Percentiles rank a stretch among this genome's conserved stretches.
Conservation (phyloP, 2,113 vertebrate species). For the Sarotherodon lohbergeri region DNA sequence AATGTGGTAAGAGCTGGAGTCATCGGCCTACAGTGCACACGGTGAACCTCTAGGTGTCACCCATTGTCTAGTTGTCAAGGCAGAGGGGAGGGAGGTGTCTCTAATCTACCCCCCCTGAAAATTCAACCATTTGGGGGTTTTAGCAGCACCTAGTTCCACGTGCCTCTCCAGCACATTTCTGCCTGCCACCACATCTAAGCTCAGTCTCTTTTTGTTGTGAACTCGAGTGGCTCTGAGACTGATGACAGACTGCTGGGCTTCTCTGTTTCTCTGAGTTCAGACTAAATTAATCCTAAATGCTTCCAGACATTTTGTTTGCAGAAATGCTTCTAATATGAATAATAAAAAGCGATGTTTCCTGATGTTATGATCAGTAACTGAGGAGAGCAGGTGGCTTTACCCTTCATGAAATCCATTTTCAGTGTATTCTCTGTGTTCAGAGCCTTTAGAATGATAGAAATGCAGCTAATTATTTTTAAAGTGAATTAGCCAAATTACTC, state of each 20-base stretch:
- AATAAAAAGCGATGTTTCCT: neutral
- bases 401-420: neutral
- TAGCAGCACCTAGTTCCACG: neutral
- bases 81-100: neutral
- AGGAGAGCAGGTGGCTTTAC: neutral
- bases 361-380: neutral
- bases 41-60: constrained; percentile 55
- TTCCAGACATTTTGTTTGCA: neutral
- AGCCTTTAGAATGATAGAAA: neutral
- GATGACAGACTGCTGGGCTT: neutral
- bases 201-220: neutral
- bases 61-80: constrained; percentile 20
- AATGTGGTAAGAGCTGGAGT: neutral
- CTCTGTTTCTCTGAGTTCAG: neutral
- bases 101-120: neutral
- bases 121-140: neutral
- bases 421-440: neutral
- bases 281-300: neutral
- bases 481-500: neutral
- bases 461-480: neutral
- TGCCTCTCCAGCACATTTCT: neutral
- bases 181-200: neutral
- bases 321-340: neutral
- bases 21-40: constrained; percentile 7
- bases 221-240: neutral